Base-by-base conservation (phyloP, 2,113 vertebrate species). In the Ageneiosus marmoratus region DNA sequence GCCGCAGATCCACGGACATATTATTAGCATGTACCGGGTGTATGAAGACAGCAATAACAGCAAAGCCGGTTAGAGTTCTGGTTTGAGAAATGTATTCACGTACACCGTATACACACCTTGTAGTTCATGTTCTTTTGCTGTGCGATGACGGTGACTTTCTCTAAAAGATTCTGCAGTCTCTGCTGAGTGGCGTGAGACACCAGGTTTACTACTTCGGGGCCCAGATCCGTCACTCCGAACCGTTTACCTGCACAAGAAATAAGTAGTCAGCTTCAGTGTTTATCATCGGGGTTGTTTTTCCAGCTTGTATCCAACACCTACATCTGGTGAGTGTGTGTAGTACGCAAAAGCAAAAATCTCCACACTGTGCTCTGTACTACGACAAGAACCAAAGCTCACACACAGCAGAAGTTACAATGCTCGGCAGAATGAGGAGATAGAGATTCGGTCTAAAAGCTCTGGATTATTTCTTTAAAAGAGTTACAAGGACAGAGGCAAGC, bases 181-280 rank as follows among this genome's bases (percentile, higher is more conserved):
- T 99, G 97, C 82, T 99, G 96, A 4, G 97, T 96, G 72, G 97
- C 97, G 0, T 99, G 97, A 0, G 98, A 99, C 75, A 99, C 95
- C 0, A 94, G 95, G 77, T 95, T 97, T 85, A 98, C 96, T 85
- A 99, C 95, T 12, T 99, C 98, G 0, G 95, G 94, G 67, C 97
- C 95, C 62, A 99, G 88, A 84, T 99, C 97, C 8, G 95, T 96
- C 78, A 99, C 94, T 79, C 97, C 97, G 9, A 96, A 92, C 79
- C 94, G 96, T 92, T 95, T 96, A 84, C 97, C 98, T 99, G 88
- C 0, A 53, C 67, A 48, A 24, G 5, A 87, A 56, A 20, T 27
- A 1, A 62, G 27, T 53, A 75, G 20, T 20, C 22, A 56, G 55
- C 55, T 24, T 56, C 20, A 22, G 20, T n/a, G n/a, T n/a, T n/a